These are phyloP conservation scores for Lordiphosa stackelbergi DNA, from an alignment of 1,140 invertebrate genomes.

Conservation along the genomic window DNA sequence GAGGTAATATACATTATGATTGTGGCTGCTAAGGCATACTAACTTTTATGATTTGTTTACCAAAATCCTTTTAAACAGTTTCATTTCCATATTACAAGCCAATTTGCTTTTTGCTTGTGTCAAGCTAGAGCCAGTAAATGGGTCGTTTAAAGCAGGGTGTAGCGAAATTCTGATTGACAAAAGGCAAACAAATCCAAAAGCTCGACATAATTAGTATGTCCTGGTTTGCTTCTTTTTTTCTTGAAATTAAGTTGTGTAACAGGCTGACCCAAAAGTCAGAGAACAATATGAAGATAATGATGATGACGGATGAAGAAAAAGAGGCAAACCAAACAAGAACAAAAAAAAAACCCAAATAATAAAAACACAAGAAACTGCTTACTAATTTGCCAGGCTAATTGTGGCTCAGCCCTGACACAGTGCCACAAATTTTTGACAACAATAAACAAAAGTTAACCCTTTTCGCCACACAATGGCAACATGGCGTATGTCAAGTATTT, in stretches of 20 bases:
- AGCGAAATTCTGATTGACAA: conserved; percentile 1
- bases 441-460: conserved; percentile 22
- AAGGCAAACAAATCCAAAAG: conserved; percentile 19
- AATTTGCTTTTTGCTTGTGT: no score
- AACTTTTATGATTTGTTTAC: conserved; percentile 18
- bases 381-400: conserved; percentile 67
- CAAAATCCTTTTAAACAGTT: conserved; percentile 6
- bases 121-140: conserved; percentile 4
- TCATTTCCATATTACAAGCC: conserved; percentile 15
- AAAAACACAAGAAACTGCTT: conserved; percentile 52
- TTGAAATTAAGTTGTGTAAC: conserved; percentile 65
- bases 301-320: conserved; percentile 39
- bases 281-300: conserved; percentile 54
- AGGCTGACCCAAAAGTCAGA: conserved; percentile 46
- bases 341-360: conserved; percentile 10
- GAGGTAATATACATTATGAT: no score
- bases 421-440: conserved; percentile 36
- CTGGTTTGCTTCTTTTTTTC: conserved; percentile 31
- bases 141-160: conserved; percentile 44
- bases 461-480: conserved; percentile 21
- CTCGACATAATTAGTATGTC: conserved; percentile 55
- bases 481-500: conserved; percentile 65
- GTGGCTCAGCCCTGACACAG: conserved; percentile 71
- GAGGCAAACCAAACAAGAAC: conserved; percentile 4
- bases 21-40: no score